Evolutionary conservation across 1,140 invertebrate genomes (phyloP).

Genomic region (Eubasilissa regina): DNA sequence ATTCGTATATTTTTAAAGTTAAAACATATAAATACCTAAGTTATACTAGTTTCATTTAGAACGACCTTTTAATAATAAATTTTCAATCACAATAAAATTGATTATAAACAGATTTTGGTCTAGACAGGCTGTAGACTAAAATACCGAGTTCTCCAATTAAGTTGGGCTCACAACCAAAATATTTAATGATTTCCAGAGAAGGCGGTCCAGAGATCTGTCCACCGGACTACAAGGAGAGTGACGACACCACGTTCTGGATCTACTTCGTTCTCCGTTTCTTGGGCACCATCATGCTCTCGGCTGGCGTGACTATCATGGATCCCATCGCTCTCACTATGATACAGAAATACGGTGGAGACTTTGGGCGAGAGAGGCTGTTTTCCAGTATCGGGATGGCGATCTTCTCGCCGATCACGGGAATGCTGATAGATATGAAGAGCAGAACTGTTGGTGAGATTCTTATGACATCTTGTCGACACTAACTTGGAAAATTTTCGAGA

Average conservation of each 20-base stretch:
- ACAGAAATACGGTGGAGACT: slow-evolving; percentile 84
- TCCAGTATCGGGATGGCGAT: slow-evolving; percentile 86
- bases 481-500: no score
- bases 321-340: slow-evolving; percentile 87
- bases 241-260: slow-evolving; percentile 83
- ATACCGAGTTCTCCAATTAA: not conserved
- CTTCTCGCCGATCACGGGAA: slow-evolving; percentile 85
- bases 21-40: no score
- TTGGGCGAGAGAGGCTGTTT: slow-evolving; percentile 85
- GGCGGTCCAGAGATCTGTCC: slow-evolving; percentile 83
- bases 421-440: slow-evolving; percentile 81
- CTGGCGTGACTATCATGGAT: slow-evolving; percentile 86
- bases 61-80: no score
- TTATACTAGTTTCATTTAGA: no score
- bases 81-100: no score
- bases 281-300: slow-evolving; percentile 82
- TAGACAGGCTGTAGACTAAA: not conserved
- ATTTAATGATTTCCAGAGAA: slow-evolving; percentile 65
- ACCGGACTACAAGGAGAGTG: slow-evolving; percentile 81
- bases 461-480: no score
- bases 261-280: slow-evolving; percentile 84
- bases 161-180: not conserved
- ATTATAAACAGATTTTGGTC: no score
- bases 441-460: slow-evolving; percentile 69
- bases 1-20: no score